Evolutionary conservation across 1,140 invertebrate species (phyloP), one percentile per base, ranked within the genome.

Genomic region (Drosophila virilis): DNA sequence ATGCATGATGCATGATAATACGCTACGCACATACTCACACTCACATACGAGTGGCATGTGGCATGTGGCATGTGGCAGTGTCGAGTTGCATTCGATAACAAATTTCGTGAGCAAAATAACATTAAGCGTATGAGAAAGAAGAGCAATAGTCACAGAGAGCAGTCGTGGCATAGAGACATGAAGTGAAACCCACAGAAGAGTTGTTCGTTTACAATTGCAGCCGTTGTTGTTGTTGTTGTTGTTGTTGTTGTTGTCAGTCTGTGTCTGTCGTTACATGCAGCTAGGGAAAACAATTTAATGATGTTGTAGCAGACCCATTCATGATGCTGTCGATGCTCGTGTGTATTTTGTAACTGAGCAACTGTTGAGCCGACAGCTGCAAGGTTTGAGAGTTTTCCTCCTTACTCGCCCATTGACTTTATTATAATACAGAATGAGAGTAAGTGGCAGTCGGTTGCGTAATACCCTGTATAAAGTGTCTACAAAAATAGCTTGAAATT

Each of bases 201-300:
- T 37, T 15, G 45, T n/a, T 43, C 22, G 52, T 17, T 59, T 22
- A 58, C 40, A 71, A 54, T 59, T 69, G 69, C 60, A 35, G 22
- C 17, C 1, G 17, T 1, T 17, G 38, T 57, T 15, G 6, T 43
- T 48, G 40, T 15, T 51, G 46, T 7, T 42, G 1, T 15, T 33
- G 35, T 68, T 15, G 45, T 50, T 66, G 52, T 46, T 68, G 65
- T 55, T 64, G 66, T 42, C 66, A 40, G 75, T 67, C 60, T 58
- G 76, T 35, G 48, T 72, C 35, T 62, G 61, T 48, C 67, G 68
- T 61, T 71, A 79, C 83, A 86, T 88, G 83, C 58, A 76, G 66
- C 83, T 67, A 33, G 83, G 79, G 83, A 88, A 88, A 86, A 89
- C 83, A 88, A 89, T 88, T 80, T 83, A 88, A 89, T 83, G 83